These are phyloP conservation scores for Autographa gamma DNA, from an alignment of 2,888 invertebrate genomes.

Conservation along the genomic window DNA sequence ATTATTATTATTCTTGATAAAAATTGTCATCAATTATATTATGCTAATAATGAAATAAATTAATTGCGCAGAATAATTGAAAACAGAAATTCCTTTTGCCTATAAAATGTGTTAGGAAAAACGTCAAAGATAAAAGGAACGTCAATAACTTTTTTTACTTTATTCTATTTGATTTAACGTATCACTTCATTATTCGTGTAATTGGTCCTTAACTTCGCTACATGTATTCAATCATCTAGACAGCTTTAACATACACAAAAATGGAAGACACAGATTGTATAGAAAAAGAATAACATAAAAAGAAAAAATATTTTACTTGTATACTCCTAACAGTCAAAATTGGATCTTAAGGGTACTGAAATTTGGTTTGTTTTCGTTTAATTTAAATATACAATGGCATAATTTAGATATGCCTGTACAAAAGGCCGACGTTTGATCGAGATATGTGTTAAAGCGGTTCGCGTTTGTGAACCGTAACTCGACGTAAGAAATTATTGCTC, in stretches of 20 bases:
- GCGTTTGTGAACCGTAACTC: slow-evolving; percentile 14
- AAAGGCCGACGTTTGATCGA: slow-evolving; percentile 40
- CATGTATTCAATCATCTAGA: neutral
- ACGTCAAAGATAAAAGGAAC: no score
- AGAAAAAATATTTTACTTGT: slow-evolving; percentile 11
- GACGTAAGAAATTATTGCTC: slow-evolving; percentile 24
- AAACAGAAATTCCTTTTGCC: no score
- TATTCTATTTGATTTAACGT: neutral
- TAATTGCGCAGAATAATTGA: no score
- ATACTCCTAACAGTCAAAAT: slow-evolving; percentile 3
- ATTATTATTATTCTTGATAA: no score
- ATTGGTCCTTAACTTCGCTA: neutral
- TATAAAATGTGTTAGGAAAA: no score
- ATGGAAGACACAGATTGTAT: neutral
- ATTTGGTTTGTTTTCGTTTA: neutral
- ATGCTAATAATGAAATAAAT: no score
- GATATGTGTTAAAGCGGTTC: slow-evolving; percentile 36
- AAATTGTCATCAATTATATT: no score
- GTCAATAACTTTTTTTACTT: no score
- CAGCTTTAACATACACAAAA: neutral
- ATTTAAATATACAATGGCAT: slow-evolving; percentile 11
- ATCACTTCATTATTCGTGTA: neutral
- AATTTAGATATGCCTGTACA: slow-evolving; percentile 44
- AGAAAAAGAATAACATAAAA: slow-evolving; percentile 5
- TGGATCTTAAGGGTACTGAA: slow-evolving; percentile 1